Base-by-base conservation (phyloP, 1,140 invertebrate species). In the Drosophila subobscura region DNA sequence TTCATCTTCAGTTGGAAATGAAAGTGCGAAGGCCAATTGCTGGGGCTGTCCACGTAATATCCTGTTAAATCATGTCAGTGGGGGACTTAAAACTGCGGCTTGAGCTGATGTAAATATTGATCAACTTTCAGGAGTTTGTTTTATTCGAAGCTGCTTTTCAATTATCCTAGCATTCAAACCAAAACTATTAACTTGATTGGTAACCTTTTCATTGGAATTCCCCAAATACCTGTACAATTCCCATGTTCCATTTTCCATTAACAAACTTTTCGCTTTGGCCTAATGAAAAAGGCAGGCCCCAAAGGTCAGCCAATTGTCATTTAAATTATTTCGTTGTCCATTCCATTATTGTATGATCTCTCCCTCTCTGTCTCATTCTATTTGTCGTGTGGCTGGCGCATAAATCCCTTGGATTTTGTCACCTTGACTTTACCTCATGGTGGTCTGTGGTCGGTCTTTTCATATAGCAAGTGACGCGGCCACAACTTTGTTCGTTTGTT, bases 201-300 rank as follows among this genome's bases (percentile, higher is more conserved):
- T 46, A 29, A 33, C 51, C 41, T 22, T 42, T 66, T 63, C 65
- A 68, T 60, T 68, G 46, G 42, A 73, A 55, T 46, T 14, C 40
- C 59, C 10, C 33, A 37, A 58, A 56, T 72, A 70, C 27, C n/a
- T 10, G 16, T 45, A 44, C 44, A 68, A 45, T 86, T 85, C 81
- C 81, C 81, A 86, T 85, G 81, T 77, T 85, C 80, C 80, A 86
- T 71, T 85, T 85, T 85, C 65, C 80, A 86, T 80, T 68, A 49
- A 53, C 54, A 59, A 77, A 77, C 40, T 12, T 4, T 37, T 63
- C 50, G 61, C 72, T 75, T 58, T 37, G 44, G 51, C 56, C 44
- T 46, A 61, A 80, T 56, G 55, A 79, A 84, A 79, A 67, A 68
- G 68, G 52, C 42, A 59, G 60, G 60, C 47, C 42, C 25, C 65